A percentile compares a stretch with the other conserved stretches of the same genome.
These are phyloP conservation scores for Oscarella lobularis DNA, from an alignment of 37 sponge, comb jelly and placozoan species.

Conservation along the genomic window DNA sequence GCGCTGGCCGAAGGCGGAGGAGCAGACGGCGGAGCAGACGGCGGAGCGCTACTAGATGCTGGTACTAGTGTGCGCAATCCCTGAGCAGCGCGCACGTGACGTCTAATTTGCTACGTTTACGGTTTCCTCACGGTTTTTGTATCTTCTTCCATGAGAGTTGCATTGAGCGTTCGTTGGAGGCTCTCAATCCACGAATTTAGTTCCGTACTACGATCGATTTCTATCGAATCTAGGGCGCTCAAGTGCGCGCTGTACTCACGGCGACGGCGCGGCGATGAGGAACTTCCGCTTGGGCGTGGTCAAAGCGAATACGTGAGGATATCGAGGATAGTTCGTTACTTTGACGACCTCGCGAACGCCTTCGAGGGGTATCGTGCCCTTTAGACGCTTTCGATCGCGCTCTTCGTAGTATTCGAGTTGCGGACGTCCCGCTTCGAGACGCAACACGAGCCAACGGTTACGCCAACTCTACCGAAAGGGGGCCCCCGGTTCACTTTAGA, in stretches of 20 bases:
- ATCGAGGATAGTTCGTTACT: neutral
- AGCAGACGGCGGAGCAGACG: neutral
- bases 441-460: neutral
- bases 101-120: too few species aligned
- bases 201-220: too few species aligned
- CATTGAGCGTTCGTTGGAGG: too few species aligned
- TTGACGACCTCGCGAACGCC: neutral
- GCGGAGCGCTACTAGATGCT: too few species aligned
- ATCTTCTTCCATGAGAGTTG: too few species aligned
- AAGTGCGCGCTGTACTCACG: too few species aligned
- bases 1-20: neutral
- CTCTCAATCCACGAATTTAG: too few species aligned
- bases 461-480: neutral
- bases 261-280: neutral
- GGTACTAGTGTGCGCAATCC: too few species aligned
- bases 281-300: neutral
- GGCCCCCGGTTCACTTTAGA: neutral
- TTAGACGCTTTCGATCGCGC: neutral
- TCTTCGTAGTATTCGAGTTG: neutral
- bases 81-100: too few species aligned
- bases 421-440: neutral
- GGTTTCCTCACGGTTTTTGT: too few species aligned
- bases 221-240: too few species aligned
- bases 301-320: neutral
- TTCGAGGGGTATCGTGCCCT: neutral